phyloP scores from a whole-genome alignment of 1,140 invertebrate genomes.

The Dryas iulia region DNA sequence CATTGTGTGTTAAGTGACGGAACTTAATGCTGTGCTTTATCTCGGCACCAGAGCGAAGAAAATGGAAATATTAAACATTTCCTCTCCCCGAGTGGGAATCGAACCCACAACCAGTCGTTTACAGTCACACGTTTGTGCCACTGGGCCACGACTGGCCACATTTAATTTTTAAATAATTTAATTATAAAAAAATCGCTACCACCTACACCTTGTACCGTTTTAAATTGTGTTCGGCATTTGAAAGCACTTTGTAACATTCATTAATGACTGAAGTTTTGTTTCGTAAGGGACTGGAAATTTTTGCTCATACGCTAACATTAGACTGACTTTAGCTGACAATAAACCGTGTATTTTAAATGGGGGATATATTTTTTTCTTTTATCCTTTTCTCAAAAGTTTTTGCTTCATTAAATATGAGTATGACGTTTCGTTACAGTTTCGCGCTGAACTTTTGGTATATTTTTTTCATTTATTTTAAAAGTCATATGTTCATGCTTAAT shows the following conservation, averaged over 20 bases:
- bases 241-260: constrained; percentile 4
- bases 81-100: no score
- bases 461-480: neutral
- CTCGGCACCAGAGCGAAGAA: no score
- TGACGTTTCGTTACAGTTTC: neutral
- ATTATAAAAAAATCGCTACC: neutral
- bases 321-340: neutral
- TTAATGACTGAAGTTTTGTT: constrained; percentile 11
- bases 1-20: no score
- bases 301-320: neutral
- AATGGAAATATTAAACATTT: no score
- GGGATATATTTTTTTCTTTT: neutral
- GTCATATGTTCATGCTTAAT: no score
- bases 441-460: neutral
- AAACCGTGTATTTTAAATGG: neutral
- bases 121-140: no score
- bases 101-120: no score
- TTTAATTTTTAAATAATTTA: no score
- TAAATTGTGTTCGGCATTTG: constrained; percentile 1
- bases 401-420: neutral
- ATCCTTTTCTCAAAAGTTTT: neutral
- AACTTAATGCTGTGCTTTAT: no score
- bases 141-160: no score
- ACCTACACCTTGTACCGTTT: neutral
- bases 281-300: neutral